Conservation (phyloP, 2,113 vertebrate species). For the Onychorhynchus coronatus region DNA sequence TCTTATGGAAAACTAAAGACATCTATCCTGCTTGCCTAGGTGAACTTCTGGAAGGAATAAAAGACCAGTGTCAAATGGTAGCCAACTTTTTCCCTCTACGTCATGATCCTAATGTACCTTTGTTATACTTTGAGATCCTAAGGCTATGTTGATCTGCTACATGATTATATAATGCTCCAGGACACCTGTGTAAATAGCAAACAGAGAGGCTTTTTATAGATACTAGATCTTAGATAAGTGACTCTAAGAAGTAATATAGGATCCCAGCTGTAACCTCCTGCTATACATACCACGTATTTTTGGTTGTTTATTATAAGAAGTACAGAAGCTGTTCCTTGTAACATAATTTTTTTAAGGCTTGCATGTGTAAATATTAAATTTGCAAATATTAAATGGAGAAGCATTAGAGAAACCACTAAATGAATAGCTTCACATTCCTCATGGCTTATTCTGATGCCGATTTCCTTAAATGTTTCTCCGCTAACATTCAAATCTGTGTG, state of each 20-base stretch:
- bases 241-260: slow-evolving; percentile 15
- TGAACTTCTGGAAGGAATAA: slow-evolving; percentile 19
- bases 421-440: slow-evolving; percentile 11
- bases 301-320: slow-evolving; percentile 40
- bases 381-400: slow-evolving; percentile 46
- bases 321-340: slow-evolving; percentile 17
- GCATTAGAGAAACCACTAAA: slow-evolving; percentile 19
- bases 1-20: background rate
- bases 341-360: slow-evolving; percentile 22
- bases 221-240: slow-evolving; percentile 57
- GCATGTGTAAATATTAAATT: slow-evolving; percentile 37
- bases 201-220: slow-evolving; percentile 54
- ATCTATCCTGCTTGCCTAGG: background rate
- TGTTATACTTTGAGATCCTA: slow-evolving; percentile 27
- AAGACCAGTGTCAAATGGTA: background rate
- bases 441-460: background rate
- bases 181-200: slow-evolving; percentile 64
- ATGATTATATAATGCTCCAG: slow-evolving; percentile 49
- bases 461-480: slow-evolving; percentile 6
- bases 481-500: background rate
- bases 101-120: background rate
- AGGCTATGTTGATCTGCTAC: slow-evolving; percentile 38
- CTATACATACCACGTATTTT: slow-evolving; percentile 8
- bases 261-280: slow-evolving; percentile 17
- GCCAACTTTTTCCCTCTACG: background rate